Conservation (phyloP, 1,140 invertebrate species). For the Rhopalosiphum padi region DNA sequence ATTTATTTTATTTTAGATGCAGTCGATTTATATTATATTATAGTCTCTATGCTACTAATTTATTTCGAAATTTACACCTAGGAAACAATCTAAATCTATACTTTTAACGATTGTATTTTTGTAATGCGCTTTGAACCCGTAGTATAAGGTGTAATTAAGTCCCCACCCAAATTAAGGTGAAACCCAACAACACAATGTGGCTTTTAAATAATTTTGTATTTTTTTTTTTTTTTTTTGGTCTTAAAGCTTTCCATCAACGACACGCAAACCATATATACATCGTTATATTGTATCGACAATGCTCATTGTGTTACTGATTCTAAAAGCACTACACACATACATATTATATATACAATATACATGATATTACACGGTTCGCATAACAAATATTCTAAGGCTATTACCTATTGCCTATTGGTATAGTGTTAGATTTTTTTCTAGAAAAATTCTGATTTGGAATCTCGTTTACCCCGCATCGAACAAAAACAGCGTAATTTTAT, state of each 20-base stretch:
- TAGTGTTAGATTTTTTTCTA: background rate
- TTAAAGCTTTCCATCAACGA: background rate
- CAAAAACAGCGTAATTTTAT: background rate
- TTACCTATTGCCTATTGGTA: background rate
- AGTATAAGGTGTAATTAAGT: conserved; percentile 15
- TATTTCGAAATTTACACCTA: background rate
- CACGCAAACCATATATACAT: background rate
- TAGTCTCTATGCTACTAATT: background rate
- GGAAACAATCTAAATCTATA: conserved; percentile 17
- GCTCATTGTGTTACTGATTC: background rate
- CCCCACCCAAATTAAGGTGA: conserved; percentile 29
- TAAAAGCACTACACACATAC: background rate
- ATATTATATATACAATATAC: background rate
- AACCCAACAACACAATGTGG: background rate
- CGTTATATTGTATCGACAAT: conserved; percentile 22
- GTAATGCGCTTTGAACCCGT: background rate
- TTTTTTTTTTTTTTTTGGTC: background rate
- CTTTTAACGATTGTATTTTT: background rate
- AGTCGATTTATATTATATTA: background rate
- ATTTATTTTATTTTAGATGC: background rate
- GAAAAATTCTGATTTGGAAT: conserved; percentile 20
- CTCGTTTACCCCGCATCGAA: conserved; percentile 9
- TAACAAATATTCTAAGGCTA: conserved; percentile 11
- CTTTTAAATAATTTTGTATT: conserved; percentile 19
- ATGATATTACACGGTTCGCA: background rate